Evolutionary conservation across 2,888 invertebrate genomes (phyloP).

Genomic region (Tinea semifulvella): DNA sequence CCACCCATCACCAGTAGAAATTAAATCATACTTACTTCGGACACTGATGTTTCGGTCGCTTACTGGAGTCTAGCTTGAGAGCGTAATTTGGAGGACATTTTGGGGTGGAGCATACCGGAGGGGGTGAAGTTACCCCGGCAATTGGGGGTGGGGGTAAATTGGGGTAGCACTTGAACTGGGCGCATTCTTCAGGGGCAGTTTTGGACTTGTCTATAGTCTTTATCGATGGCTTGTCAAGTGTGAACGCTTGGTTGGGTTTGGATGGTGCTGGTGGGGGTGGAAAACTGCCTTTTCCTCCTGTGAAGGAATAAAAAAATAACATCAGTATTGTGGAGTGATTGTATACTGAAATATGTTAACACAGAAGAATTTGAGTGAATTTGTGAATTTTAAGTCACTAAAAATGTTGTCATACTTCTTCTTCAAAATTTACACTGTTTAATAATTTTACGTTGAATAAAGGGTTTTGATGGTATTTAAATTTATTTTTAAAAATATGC

Average conservation of each 20-base stretch:
- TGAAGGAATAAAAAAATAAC: too few species aligned
- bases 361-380: too few species aligned
- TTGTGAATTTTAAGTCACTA: too few species aligned
- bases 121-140: constrained; percentile 26
- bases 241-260: constrained; percentile 37
- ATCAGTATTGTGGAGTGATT: too few species aligned
- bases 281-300: constrained; percentile 1
- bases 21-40: constrained; percentile 42
- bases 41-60: constrained; percentile 45
- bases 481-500: too few species aligned
- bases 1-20: too few species aligned
- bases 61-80: constrained; percentile 51
- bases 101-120: constrained; percentile 48
- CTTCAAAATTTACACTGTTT: too few species aligned
- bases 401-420: too few species aligned
- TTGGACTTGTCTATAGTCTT: constrained; percentile 14
- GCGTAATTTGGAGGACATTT: constrained; percentile 70
- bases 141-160: constrained; percentile 43
- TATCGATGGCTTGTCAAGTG: constrained; percentile 38
- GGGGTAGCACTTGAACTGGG: constrained; percentile 65
- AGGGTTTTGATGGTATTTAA: too few species aligned
- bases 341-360: too few species aligned
- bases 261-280: constrained; percentile 24
- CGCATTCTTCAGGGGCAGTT: constrained; percentile 41
- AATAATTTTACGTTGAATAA: too few species aligned